Percentiles rank a stretch among this genome's conserved stretches.
These are phyloP conservation scores for Melierax canorus DNA, from an alignment of 2,113 vertebrate genomes.

Conservation along the genomic window DNA sequence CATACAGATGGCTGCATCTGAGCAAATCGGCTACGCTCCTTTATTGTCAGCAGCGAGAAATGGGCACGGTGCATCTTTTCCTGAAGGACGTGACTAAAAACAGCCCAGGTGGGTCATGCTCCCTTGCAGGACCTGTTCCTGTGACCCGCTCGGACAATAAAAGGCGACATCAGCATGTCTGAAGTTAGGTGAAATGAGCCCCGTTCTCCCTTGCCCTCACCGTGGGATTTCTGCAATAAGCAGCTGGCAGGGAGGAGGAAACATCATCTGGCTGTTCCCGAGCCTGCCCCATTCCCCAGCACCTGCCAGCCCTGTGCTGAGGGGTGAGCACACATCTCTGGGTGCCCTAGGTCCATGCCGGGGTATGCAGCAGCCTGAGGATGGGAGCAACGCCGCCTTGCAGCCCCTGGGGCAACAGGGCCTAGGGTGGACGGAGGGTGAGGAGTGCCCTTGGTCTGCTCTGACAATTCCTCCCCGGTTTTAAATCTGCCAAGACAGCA, in stretches of 20 bases:
- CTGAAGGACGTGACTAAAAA: background rate
- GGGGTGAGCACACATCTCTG: background rate
- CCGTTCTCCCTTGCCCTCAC: background rate
- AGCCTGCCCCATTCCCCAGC: background rate
- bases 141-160: fast-evolving
- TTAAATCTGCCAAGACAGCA: background rate
- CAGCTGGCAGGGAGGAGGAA: background rate
- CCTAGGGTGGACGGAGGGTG: background rate
- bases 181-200: background rate
- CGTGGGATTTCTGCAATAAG: background rate
- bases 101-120: background rate
- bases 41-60: background rate
- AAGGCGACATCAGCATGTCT: background rate
- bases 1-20: background rate
- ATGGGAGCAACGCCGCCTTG: fast-evolving
- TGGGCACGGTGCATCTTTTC: background rate
- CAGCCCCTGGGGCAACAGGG: background rate
- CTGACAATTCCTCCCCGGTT: background rate
- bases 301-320: background rate
- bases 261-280: background rate
- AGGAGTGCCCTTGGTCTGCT: background rate
- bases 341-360: background rate
- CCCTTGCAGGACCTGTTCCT: background rate
- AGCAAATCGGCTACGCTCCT: fast-evolving
- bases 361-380: background rate